Evolutionary conservation across 2,888 invertebrate species (phyloP), one percentile per base, ranked within the genome.

Genomic region (Prosopocoilus inquinatus): DNA sequence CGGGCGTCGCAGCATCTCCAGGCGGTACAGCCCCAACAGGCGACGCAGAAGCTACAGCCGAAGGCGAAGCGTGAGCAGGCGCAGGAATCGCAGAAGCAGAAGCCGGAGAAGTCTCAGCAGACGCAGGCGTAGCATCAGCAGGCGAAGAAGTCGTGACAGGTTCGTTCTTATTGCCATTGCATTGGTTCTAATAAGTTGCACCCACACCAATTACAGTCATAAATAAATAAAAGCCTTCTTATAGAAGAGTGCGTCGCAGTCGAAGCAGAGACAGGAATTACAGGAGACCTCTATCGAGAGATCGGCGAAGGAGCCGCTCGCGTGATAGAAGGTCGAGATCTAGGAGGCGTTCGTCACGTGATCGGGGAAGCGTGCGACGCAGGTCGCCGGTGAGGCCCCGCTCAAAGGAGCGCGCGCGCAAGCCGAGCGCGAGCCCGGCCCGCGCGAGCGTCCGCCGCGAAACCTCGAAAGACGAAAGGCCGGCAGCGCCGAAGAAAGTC

Each of bases 81-180:
- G 72, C 11, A 65, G 75, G 44, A 68, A 68, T 52, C 66, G 68
- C n/a, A 68, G 72, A 46, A 64, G 72, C 44, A 65, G 70, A 33
- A 65, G 72, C 38, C 64, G 75, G 47, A 45, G 64, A 20, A 65
- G 67, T 49, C 62, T 64, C 1, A 66, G 67, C 43, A 61, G 64
- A 36, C 64, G 71, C 76, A 79, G 77, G 1, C 80, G 82, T 60
- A 70, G 70, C 45, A 76, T 69, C 44, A 75, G 77, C 62, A 70
- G 73, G 60, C 66, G 69, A 54, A 62, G 67, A 55, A 60, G 53
- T 38, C 69, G 70, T 45, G 72, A 73, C 50, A 69, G 74, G 73
- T 73, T 53, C 52, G 64, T 54, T 38, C 60, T 45, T 41, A 11
- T 15, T 33, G 34, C 35, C 11, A 12, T 43, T 43, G 2, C 9